A percentile compares a stretch with the other conserved stretches of the same genome.
Evolutionary conservation across 1,140 invertebrate genomes (phyloP).

Genomic region (Drosophila equinoxialis): DNA sequence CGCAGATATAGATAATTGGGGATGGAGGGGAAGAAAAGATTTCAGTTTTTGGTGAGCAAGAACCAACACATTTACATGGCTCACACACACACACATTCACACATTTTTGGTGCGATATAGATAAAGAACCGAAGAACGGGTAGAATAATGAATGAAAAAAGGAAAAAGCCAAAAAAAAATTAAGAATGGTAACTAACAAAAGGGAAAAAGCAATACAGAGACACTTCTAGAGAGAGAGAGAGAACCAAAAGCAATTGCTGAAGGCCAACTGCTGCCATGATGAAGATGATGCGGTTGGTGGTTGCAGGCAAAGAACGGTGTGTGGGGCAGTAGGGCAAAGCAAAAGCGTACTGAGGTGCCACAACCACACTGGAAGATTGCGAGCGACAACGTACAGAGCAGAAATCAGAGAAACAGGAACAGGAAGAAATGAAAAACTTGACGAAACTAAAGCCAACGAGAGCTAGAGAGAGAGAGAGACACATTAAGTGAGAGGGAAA

Average conservation of each 20-base stretch:
- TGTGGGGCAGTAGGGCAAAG: conserved; percentile 76
- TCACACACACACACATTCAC: conserved; percentile 1
- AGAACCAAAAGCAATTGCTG: conserved; percentile 22
- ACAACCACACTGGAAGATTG: conserved; percentile 11
- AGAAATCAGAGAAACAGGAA: conserved; percentile 64
- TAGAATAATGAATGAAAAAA: conserved; percentile 74
- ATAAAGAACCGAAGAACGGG: conserved; percentile 39
- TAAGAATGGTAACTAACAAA: conserved; percentile 18
- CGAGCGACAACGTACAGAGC: not conserved
- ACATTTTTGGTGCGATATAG: conserved; percentile 7
- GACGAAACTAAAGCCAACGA: conserved; percentile 52
- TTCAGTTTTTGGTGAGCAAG: conserved; percentile 12
- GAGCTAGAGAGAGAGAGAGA: conserved; percentile 13
- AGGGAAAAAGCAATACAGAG: conserved; percentile 19
- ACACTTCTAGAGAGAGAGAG: conserved; percentile 15
- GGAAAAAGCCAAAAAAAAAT: conserved; percentile 17
- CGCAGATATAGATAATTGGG: conserved; percentile 28
- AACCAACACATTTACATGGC: not conserved
- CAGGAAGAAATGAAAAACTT: conserved; percentile 76
- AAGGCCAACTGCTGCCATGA: conserved; percentile 55
- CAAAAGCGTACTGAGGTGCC: conserved; percentile 7
- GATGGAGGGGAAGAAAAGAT: not conserved
- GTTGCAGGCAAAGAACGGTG: conserved; percentile 43
- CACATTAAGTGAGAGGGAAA: not conserved
- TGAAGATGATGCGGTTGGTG: conserved; percentile 5